Evolutionary conservation across 2,888 invertebrate genomes (phyloP).

Genomic region (Eupithecia vulgata): DNA sequence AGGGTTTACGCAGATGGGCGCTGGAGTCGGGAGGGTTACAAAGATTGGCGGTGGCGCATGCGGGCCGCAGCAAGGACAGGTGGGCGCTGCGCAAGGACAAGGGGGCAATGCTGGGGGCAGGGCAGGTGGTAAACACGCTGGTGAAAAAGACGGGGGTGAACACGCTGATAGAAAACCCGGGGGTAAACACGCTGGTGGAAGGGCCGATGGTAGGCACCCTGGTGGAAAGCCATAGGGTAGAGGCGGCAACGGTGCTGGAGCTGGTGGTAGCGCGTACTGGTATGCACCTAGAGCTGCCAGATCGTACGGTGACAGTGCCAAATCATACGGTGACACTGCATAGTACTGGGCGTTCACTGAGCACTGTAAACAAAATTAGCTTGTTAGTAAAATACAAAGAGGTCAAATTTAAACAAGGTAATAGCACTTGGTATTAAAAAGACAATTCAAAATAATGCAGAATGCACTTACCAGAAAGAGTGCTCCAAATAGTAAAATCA

Average conservation of each 20-base stretch:
- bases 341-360: conserved; percentile 66
- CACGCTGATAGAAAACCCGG: conserved; percentile 19
- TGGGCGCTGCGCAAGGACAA: conserved; percentile 15
- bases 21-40: conserved; percentile 65
- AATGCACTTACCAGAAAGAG: conserved; percentile 60
- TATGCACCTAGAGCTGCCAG: conserved; percentile 34
- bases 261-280: conserved; percentile 28
- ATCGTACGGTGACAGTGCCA: conserved; percentile 44
- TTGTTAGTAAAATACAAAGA: not conserved
- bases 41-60: conserved; percentile 63
- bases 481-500: conserved; percentile 58
- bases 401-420: not conserved
- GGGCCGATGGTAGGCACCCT: conserved; percentile 18
- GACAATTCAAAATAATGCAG: not conserved
- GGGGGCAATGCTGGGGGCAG: conserved; percentile 17
- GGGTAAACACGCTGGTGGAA: conserved; percentile 11
- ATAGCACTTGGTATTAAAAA: not conserved
- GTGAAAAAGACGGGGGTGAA: conserved; percentile 10
- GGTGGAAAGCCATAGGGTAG: conserved; percentile 15
- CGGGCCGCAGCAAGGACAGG: conserved; percentile 46
- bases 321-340: conserved; percentile 49
- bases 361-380: conserved; percentile 54
- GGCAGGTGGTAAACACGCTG: conserved; percentile 11
- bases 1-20: conserved; percentile 60
- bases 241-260: conserved; percentile 17